A percentile compares a stretch with the other conserved stretches of the same genome.
phyloP scores from a whole-genome alignment of 2,888 invertebrate species.

The Portevinia maculata region DNA sequence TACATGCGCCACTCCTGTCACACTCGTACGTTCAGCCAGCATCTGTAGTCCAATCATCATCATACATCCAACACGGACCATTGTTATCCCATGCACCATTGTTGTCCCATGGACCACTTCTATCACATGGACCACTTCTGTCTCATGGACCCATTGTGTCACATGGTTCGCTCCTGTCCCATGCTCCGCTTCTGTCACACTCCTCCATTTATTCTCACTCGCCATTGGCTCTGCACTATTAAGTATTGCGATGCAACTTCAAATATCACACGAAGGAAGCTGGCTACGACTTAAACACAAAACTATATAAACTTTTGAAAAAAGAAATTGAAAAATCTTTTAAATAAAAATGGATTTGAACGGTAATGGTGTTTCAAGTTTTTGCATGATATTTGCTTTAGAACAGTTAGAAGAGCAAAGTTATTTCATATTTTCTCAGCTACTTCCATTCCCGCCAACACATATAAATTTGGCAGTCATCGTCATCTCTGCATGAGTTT shows the following conservation, averaged over 20 bases:
- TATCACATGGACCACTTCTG: conserved; percentile 33
- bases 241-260: not conserved
- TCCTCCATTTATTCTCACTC: conserved; percentile 75
- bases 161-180: conserved; percentile 41
- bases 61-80: conserved; percentile 68
- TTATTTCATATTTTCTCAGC: too few species aligned
- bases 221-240: conserved; percentile 64
- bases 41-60: too few species aligned
- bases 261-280: not conserved
- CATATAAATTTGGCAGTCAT: too few species aligned
- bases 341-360: conserved; percentile 30
- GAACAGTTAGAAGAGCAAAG: too few species aligned
- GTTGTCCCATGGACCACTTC: conserved; percentile 26
- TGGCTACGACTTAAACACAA: conserved; percentile 4
- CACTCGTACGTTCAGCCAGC: conserved; percentile 70
- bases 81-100: conserved; percentile 74
- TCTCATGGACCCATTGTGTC: conserved; percentile 30
- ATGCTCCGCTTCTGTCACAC: conserved; percentile 27
- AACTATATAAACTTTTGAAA: not conserved
- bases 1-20: conserved; percentile 79
- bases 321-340: conserved; percentile 18
- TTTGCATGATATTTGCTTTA: not conserved
- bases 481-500: too few species aligned
- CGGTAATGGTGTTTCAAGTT: not conserved
- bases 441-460: not conserved